Evolutionary conservation across 2,888 invertebrate genomes (phyloP).

Genomic region (Ophonus ardosiacus): DNA sequence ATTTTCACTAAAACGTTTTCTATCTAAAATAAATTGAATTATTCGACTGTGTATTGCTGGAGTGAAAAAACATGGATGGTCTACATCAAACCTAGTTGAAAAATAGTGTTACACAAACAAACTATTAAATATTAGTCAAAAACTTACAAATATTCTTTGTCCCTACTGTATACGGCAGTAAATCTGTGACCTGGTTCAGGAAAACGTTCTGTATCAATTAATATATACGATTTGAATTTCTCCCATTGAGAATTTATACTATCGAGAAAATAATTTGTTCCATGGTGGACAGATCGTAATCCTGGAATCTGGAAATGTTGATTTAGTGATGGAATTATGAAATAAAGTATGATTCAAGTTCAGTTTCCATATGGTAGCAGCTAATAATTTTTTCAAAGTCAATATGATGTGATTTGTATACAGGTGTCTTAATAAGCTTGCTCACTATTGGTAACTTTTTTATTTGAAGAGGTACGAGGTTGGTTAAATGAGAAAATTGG

Average conservation of each 20-base stretch:
- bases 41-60: conserved; percentile 91
- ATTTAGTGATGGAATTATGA: neutral
- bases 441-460: no score
- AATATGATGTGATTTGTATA: no score
- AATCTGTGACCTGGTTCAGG: conserved; percentile 88
- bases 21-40: conserved; percentile 93
- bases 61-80: conserved; percentile 90
- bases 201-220: conserved; percentile 85
- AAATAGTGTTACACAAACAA: neutral
- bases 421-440: no score
- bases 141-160: conserved; percentile 94
- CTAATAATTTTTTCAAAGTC: no score
- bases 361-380: no score
- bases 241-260: conserved; percentile 79
- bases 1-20: conserved; percentile 87
- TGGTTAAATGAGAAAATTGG: no score
- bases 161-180: conserved; percentile 92
- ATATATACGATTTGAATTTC: conserved; percentile 78
- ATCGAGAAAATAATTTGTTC: conserved; percentile 79
- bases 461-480: no score
- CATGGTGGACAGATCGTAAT: conserved; percentile 80
- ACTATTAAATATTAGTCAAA: neutral
- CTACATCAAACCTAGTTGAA: conserved; percentile 85
- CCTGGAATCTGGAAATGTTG: conserved; percentile 79
- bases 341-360: no score